Base-by-base conservation (phyloP, 1,140 invertebrate species). In the Mizuhopecten yessoensis region DNA sequence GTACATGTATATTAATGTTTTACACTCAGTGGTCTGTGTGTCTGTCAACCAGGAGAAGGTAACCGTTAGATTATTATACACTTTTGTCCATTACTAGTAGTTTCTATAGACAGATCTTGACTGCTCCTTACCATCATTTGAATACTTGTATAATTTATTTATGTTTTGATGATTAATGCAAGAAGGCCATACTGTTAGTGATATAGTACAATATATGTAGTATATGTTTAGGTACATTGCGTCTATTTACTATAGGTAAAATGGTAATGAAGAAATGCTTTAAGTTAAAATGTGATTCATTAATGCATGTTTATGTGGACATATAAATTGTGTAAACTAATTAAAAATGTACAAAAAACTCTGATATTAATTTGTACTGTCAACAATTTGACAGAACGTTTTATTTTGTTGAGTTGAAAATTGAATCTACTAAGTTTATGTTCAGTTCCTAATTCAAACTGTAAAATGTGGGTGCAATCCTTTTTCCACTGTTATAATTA, bases 401-500 rank as follows among this genome's bases (percentile, higher is more conserved):
- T 39, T 49, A 10, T 49, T 49, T 49, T 49, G 45, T 20, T 49
- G 20, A 23, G 45, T 39, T 39, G 36, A 39, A 5, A 39, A 7
- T 39, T 39, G 45, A 49, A 49, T 17, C 3, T 49, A 29, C 1
- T 29, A 29, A 17, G 11, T 75, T 29, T 75, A 29, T 75, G 57
- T 29, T 75, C 1, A n/a, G 23, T 29, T 75, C n/a, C 5, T 75
- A 3, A 45, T 45, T 45, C 5, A 11, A 20, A 57, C 45, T 57
- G 15, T 75, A 75, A 49, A 29, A 75, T 75, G 36, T 29, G 23
- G 57, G 57, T 75, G 57, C 57, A 75, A 75, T 75, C n/a, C 57
- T 75, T 75, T 75, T 75, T 75, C 9, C 57, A n/a, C n/a, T 75
- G 57, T 75, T 75, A n/a, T 29, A 75, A 75, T 75, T 75, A 75